Base-by-base conservation (phyloP, 2,113 vertebrate species). In the Varanus salvator region DNA sequence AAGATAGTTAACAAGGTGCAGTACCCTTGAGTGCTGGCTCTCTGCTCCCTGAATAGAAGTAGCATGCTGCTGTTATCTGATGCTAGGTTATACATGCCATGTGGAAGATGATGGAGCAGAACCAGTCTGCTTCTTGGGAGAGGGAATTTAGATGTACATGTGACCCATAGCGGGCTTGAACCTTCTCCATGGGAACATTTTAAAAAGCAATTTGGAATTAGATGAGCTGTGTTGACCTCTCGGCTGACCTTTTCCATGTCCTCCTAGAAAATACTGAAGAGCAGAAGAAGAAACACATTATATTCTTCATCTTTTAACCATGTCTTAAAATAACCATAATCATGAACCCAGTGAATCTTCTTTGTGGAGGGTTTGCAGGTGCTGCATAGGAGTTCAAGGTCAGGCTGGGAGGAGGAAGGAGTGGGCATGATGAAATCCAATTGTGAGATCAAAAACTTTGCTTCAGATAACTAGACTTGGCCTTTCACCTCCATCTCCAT, bases 281-380 rank as follows among this genome's bases (percentile, higher is more conserved):
- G 60, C 38, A 84, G 71, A 14, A 23, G 66, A 29, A 72, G 23
- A 38, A 31, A 60, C 17, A 8, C 27, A 34, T 50, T 80, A 9
- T 72, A 25, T 78, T 80, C 81, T 85, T 87, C 31, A 85, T 84
- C 81, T 80, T 91, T 80, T 88, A 91, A 84, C 82, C 75, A 71
- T 71, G 31, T 87, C 34, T 85, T 80, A 84, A 78, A 85, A 85
- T 90, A 89, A 78, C 88, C 78, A 48, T 74, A 81, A 54, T 52
- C 57, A 86, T 78, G 83, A 89, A 57, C 15, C 91, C 19, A 38
- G 4, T 19, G 75, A 83, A 11, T n/a, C 23, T 57, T 87, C 23
- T 0, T 0, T 15, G 60, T 68, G 23, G 0, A 3, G 17, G 5
- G 81, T 1, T 50, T 85, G 44, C 66, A 85, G 50, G 48, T 72